Percentiles rank a stretch among this genome's conserved stretches.
These are phyloP conservation scores for Phacellophora camtschatica DNA, from an alignment of 30 jellyfish, hydroid and myxozoan species.

Conservation along the genomic window DNA sequence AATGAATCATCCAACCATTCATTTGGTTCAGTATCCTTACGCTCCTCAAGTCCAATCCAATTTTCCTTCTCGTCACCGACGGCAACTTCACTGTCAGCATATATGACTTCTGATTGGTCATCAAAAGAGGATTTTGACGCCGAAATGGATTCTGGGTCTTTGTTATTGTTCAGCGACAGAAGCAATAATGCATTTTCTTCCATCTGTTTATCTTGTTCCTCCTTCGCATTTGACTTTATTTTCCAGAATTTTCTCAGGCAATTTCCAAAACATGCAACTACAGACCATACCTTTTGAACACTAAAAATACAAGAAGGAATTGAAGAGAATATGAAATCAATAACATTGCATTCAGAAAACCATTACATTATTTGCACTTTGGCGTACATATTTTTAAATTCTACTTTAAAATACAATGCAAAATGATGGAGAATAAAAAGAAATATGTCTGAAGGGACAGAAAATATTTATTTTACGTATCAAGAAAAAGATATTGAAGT, in stretches of 20 bases:
- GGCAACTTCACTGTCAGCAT: constrained; percentile 6
- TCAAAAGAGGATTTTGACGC: constrained; percentile 31
- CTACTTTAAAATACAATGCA: too few relatives aligned
- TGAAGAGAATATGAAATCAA: neutral
- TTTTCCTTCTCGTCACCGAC: constrained; percentile 51
- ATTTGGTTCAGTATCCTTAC: neutral
- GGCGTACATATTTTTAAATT: too few relatives aligned
- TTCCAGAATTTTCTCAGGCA: neutral
- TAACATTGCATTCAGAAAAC: neutral
- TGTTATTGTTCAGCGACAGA: constrained; percentile 9
- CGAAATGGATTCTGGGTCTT: constrained; percentile 61
- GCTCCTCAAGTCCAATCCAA: constrained; percentile 49
- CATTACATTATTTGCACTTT: too few relatives aligned
- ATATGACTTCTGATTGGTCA: neutral
- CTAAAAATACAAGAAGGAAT: neutral
- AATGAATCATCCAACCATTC: constrained; percentile 65
- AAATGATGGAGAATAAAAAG: too few relatives aligned
- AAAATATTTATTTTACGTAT: too few relatives aligned
- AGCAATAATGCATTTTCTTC: neutral
- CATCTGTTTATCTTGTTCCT: neutral
- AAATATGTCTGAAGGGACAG: too few relatives aligned
- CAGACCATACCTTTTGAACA: neutral
- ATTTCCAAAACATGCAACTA: neutral
- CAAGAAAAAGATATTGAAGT: too few relatives aligned
- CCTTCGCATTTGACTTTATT: neutral